Evolutionary conservation across 2,113 vertebrate species (phyloP).

Genomic region (mouse (Mus musculus)): GRCm39 chr16:12848001-12848500

Average conservation of each 20-base stretch:
- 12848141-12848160: not conserved
- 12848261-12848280: not conserved
- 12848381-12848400: not conserved
- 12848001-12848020: not conserved
- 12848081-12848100: not conserved
- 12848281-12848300: not conserved
- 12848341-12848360: not conserved
- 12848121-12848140: not conserved
- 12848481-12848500: not conserved
- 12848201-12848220: not conserved
- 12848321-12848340: not conserved
- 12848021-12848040: not conserved
- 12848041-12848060: not conserved
- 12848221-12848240: not conserved
- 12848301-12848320: not conserved
- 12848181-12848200: not conserved
- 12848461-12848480: not conserved
- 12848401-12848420: not conserved
- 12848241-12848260: not conserved
- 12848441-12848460: not conserved
- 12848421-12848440: not conserved
- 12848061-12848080: too few relatives aligned
- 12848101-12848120: not conserved
- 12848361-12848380: not conserved
- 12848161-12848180: not conserved